Evolutionary conservation across 2,113 vertebrate genomes (phyloP).

Genomic region (Ranitomeya variabilis): DNA sequence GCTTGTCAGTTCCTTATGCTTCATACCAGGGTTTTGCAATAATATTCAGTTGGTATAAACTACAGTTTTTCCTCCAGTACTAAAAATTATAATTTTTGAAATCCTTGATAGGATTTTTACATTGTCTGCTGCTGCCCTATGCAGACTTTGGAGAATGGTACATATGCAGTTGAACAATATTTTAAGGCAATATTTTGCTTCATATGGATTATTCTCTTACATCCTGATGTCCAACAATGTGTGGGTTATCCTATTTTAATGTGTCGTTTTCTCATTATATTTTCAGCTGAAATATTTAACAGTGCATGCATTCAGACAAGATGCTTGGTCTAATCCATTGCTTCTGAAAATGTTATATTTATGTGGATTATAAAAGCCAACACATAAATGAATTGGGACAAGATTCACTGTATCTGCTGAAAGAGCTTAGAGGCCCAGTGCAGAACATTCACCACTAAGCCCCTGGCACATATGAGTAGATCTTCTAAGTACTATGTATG

Average conservation of each 20-base stretch:
- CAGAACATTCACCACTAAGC: constrained; percentile 35
- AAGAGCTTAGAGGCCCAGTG: constrained; percentile 30
- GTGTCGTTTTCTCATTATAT: constrained; percentile 13
- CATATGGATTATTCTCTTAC: not conserved
- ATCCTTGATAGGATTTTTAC: not conserved
- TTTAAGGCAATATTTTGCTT: not conserved
- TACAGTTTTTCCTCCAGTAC: not conserved
- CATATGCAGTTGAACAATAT: not conserved
- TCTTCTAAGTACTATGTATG: constrained; percentile 34
- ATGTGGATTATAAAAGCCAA: constrained; percentile 33
- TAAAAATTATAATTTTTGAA: not conserved
- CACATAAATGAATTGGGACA: constrained; percentile 43
- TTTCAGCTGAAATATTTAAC: constrained; percentile 15
- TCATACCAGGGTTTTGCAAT: not conserved
- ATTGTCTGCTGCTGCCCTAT: not conserved
- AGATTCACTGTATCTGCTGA: constrained; percentile 22
- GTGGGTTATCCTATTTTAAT: constrained; percentile 7
- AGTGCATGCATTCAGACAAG: constrained; percentile 21
- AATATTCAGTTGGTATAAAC: not conserved
- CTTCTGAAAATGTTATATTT: constrained; percentile 29
- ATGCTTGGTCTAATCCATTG: constrained; percentile 34
- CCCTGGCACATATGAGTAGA: constrained; percentile 36
- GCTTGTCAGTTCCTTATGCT: not conserved
- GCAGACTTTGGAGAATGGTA: too few species aligned
- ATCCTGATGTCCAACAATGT: not conserved